Percentiles rank a stretch among this genome's conserved stretches.
phyloP scores from a whole-genome alignment of 2,888 invertebrate genomes.

The Catocala fraxini region DNA sequence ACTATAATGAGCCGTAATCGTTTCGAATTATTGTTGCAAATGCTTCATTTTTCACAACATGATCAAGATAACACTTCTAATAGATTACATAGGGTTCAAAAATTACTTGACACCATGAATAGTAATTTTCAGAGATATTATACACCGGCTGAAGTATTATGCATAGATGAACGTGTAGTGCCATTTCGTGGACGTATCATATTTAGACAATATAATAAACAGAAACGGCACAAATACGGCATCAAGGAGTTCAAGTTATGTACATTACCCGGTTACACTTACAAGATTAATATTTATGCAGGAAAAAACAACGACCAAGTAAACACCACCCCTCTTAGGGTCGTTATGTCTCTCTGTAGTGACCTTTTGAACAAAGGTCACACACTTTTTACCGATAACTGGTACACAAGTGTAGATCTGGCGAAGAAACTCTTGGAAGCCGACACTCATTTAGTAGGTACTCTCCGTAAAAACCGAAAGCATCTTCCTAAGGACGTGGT shows the following conservation, averaged over 20 bases:
- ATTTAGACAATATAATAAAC: conserved; percentile 25
- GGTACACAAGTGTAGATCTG: conserved; percentile 13
- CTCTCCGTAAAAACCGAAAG: conserved; percentile 10
- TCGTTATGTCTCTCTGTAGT: conserved; percentile 4
- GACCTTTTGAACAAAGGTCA: conserved; percentile 8
- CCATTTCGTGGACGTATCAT: conserved; percentile 24
- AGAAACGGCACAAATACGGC: conserved; percentile 18
- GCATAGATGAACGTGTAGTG: conserved; percentile 22
- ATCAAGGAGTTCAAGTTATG: conserved; percentile 26
- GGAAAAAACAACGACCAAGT: conserved; percentile 12
- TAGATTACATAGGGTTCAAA: conserved; percentile 4
- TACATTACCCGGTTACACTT: conserved; percentile 27
- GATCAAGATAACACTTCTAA: conserved; percentile 2
- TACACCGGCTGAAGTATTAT: conserved; percentile 12
- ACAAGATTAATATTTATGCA: conserved; percentile 22
- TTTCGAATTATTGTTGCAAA: conserved; percentile 35
- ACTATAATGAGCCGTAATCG: conserved; percentile 51
- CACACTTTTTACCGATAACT: conserved; percentile 12
- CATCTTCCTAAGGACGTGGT: conserved; percentile 5
- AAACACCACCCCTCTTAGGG: conserved; percentile 6
- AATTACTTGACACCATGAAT: conserved; percentile 6
- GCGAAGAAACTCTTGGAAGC: conserved; percentile 6
- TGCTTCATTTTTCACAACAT: conserved; percentile 10
- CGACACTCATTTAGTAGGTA: conserved; percentile 11
- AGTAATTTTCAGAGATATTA: conserved; percentile 3